Evolutionary conservation across 2,797 vertebrate species (phyloP).

Genomic region (Poliocrania exsul): DNA sequence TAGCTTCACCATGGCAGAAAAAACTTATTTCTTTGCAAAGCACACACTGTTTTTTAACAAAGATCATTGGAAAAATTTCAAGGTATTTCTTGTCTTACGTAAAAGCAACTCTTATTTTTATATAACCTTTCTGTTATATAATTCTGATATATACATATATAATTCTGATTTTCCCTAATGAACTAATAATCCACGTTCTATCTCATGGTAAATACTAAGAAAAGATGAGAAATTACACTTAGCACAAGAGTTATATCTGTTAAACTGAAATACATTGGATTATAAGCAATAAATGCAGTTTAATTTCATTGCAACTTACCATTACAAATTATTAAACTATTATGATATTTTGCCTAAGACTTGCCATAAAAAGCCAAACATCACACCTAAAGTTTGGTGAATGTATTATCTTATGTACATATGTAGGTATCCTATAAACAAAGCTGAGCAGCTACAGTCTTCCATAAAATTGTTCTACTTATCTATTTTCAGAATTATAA

Average conservation of each 20-base stretch:
- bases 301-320: not conserved
- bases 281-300: not conserved
- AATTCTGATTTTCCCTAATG: constrained; percentile 22
- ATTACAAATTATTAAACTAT: not conserved
- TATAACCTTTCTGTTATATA: constrained; percentile 56
- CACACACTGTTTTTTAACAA: constrained; percentile 52
- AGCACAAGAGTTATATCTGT: not conserved
- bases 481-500: not conserved
- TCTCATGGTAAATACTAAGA: not conserved
- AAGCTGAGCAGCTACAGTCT: not conserved
- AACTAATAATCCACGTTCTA: not conserved
- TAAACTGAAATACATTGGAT: not conserved
- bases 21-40: constrained; percentile 70
- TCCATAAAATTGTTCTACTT: not conserved
- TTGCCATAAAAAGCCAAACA: not conserved
- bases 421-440: not conserved
- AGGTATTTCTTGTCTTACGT: constrained; percentile 13
- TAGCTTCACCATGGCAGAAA: constrained; percentile 64
- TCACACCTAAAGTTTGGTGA: not conserved
- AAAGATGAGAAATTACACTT: not conserved
- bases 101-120: constrained; percentile 41
- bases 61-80: constrained; percentile 32
- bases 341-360: not conserved
- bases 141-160: too few species aligned
- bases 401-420: not conserved